phyloP scores from a whole-genome alignment of 2,797 vertebrate genomes.

The Glyptemys insculpta region DNA sequence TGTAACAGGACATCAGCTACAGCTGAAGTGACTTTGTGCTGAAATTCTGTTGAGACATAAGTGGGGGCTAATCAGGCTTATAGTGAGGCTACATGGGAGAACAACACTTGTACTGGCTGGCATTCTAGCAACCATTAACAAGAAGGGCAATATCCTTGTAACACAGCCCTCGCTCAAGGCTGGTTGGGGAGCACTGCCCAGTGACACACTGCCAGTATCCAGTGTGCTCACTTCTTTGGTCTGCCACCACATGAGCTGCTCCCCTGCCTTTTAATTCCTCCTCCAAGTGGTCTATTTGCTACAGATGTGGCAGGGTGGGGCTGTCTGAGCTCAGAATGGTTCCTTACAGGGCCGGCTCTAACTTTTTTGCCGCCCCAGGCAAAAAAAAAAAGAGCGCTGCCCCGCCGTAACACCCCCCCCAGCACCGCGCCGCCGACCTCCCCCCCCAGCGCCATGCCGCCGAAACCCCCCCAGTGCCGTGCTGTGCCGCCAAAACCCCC shows the following conservation, averaged over 20 bases:
- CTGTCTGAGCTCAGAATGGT: background rate
- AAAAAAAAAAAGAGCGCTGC: no score
- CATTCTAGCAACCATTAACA: background rate
- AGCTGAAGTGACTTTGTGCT: background rate
- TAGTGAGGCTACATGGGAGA: background rate
- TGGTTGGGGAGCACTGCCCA: background rate
- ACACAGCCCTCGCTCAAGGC: background rate
- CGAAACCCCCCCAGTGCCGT: no score
- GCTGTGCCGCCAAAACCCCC: no score
- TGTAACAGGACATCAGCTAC: background rate
- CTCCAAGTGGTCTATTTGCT: background rate
- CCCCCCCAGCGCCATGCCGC: no score
- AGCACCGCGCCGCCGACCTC: no score
- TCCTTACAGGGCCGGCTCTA: no score
- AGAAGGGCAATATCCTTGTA: background rate
- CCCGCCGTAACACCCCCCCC: no score
- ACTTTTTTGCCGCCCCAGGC: no score
- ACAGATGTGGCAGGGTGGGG: background rate
- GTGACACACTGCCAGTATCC: background rate
- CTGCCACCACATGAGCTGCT: background rate
- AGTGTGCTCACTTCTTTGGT: no score
- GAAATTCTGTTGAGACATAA: background rate
- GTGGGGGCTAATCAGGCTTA: background rate
- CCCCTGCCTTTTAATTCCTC: background rate
- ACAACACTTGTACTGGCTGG: background rate